A percentile compares a stretch with the other conserved stretches of the same genome.
phyloP scores from a whole-genome alignment of 2,888 invertebrate species.

The Ornithoptera alexandrae region DNA sequence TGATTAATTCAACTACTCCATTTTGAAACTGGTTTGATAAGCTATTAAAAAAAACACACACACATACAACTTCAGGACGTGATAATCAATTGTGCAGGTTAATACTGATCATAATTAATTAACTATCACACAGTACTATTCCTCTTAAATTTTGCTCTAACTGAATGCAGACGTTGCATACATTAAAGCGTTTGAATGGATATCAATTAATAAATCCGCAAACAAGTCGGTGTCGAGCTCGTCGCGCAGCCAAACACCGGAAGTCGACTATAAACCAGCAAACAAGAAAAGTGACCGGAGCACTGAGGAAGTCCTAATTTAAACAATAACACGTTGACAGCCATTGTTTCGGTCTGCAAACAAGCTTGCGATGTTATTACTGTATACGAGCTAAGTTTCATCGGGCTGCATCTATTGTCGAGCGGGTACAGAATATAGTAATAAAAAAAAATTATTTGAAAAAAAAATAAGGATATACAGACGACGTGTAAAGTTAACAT shows the following conservation, averaged over 20 bases:
- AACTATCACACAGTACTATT: no score
- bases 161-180: background rate
- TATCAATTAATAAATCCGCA: slow-evolving; percentile 20
- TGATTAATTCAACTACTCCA: background rate
- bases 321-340: slow-evolving; percentile 48
- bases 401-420: no score
- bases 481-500: no score
- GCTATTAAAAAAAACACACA: no score
- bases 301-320: slow-evolving; percentile 62
- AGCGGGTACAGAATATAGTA: no score
- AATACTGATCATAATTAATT: no score
- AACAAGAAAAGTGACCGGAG: slow-evolving; percentile 24
- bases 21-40: slow-evolving; percentile 7
- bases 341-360: slow-evolving; percentile 25
- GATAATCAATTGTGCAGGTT: no score
- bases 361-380: slow-evolving; percentile 13
- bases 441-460: no score
- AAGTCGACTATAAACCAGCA: slow-evolving; percentile 22
- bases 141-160: no score
- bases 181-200: slow-evolving; percentile 11
- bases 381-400: background rate
- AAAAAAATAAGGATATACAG: no score
- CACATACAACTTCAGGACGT: no score
- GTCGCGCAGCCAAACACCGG: slow-evolving; percentile 18
- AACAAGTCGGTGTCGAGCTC: slow-evolving; percentile 9